Evolutionary conservation across 2,888 invertebrate genomes (phyloP).

Genomic region (Amaurobius ferox): DNA sequence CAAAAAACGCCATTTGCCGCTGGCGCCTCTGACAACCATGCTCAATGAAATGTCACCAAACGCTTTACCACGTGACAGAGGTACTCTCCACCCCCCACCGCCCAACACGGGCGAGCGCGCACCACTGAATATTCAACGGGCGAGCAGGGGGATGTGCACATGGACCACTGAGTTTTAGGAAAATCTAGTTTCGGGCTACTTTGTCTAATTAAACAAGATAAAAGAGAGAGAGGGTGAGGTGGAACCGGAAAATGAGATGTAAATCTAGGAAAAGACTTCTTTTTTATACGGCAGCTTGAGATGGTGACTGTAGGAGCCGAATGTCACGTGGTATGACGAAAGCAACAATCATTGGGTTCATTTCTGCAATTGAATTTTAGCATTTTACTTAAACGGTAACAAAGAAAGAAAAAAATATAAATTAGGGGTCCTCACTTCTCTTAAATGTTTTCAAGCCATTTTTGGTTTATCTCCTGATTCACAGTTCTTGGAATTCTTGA

Average conservation of each 20-base stretch:
- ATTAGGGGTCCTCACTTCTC: too few relatives aligned
- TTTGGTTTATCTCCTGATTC: too few relatives aligned
- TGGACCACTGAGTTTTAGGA: neutral
- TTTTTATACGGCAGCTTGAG: neutral
- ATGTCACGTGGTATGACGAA: neutral
- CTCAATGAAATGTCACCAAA: slow-evolving; percentile 45
- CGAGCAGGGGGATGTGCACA: neutral
- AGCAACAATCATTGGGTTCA: slow-evolving; percentile 50
- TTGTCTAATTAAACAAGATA: slow-evolving; percentile 38
- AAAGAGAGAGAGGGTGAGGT: neutral
- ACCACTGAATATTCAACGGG: slow-evolving; percentile 50
- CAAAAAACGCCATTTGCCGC: slow-evolving; percentile 42
- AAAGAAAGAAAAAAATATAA: too few relatives aligned
- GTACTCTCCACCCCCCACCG: neutral
- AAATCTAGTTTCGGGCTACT: slow-evolving; percentile 16
- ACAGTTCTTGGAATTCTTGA: too few relatives aligned
- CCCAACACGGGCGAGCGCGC: slow-evolving; percentile 13
- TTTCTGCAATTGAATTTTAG: too few relatives aligned
- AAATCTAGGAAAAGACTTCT: neutral
- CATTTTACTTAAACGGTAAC: too few relatives aligned
- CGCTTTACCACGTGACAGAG: slow-evolving; percentile 57
- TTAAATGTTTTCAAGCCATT: too few relatives aligned
- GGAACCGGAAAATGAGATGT: slow-evolving; percentile 3
- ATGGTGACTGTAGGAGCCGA: neutral
- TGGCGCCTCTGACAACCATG: slow-evolving; percentile 54